Evolutionary conservation across 2,888 invertebrate genomes (phyloP), one percentile per base, ranked within the genome.

Genomic region (Epistrophe eligans): DNA sequence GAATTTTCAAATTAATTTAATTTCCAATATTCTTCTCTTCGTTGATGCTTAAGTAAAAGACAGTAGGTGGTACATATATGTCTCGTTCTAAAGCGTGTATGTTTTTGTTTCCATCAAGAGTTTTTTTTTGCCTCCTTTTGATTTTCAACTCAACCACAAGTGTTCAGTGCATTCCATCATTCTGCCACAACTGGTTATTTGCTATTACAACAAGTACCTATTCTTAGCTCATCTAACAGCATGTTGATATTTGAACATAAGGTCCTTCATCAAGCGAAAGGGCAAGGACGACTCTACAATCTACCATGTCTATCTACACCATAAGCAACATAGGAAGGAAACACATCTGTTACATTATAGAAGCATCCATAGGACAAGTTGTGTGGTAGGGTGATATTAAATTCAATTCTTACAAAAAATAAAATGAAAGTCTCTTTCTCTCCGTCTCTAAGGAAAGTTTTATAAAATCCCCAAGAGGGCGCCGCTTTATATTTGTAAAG

Each of bases 1-100:
- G 73, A 81, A 82, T 79, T 82, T 73, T 24, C 11, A 52, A 85
- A 85, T 82, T 82, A 85, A 85, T 85, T 85, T 82, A 15, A 64
- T 64, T 64, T 15, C 4, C 24, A 8, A 35, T 35, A 35, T 32
- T 60, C 60, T 79, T 74, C 79, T 64, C 70, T 70, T 79, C 45
- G 43, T 17, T 74, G 64, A 73, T 64, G 81, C 73, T 80, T 38
- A 43, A 73, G 50, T 55, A n/a, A 52, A 2, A 58, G 64, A 19
- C n/a, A 28, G n/a, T 64, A 11, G 55, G n/a, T n/a, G n/a, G n/a
- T 24, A 24, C 24, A 50, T 58, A 32, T 11, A n/a, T 45, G 45
- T 45, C 45, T 15, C n/a, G n/a, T 45, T 45, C 45, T 45, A 45
- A n/a, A n/a, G n/a, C n/a, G 15, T 17, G 4, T 9, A 7, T 52